Percentiles rank a stretch among this genome's conserved stretches.
These are phyloP conservation scores for Cloeon dipterum DNA, from an alignment of 2,888 invertebrate species.

Conservation along the genomic window DNA sequence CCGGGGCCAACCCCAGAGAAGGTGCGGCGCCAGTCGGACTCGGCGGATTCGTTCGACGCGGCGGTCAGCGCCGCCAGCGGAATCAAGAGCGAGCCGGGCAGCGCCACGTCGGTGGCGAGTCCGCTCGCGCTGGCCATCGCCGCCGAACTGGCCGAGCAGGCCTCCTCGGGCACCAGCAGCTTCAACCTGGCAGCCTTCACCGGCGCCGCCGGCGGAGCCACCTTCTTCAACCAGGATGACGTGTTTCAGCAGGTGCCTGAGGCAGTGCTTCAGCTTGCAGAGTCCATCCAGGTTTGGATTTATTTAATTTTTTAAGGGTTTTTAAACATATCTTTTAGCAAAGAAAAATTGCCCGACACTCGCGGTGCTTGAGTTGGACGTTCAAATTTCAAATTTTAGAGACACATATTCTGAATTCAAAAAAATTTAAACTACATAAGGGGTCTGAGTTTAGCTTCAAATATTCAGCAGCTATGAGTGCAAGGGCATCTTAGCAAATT, in stretches of 20 bases:
- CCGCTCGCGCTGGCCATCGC: conserved; percentile 30
- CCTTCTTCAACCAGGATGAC: conserved; percentile 35
- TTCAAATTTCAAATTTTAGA: no score
- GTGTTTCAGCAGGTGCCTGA: conserved; percentile 47
- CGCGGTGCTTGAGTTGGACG: no score
- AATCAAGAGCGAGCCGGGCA: conserved; percentile 11
- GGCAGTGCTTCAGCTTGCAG: conserved; percentile 34
- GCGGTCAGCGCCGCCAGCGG: conserved; percentile 17
- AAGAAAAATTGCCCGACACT: no score
- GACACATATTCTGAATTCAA: no score
- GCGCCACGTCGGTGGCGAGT: conserved; percentile 9
- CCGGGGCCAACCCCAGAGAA: conserved; percentile 9
- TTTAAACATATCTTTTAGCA: no score
- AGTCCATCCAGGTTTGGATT: conserved; percentile 19
- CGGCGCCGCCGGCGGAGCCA: conserved; percentile 19
- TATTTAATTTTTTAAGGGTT: no score
- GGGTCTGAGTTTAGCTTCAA: no score
- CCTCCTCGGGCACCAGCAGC: conserved; percentile 25
- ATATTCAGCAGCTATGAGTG: no score
- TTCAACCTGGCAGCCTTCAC: conserved; percentile 15
- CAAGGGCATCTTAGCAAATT: no score
- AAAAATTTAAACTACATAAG: no score
- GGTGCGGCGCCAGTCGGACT: conserved; percentile 29
- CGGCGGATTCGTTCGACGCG: conserved; percentile 21
- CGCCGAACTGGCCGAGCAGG: conserved; percentile 29